A percentile compares a stretch with the other conserved stretches of the same genome.
Evolutionary conservation across 2,888 invertebrate species (phyloP).

Genomic region (Piscicola geometra): DNA sequence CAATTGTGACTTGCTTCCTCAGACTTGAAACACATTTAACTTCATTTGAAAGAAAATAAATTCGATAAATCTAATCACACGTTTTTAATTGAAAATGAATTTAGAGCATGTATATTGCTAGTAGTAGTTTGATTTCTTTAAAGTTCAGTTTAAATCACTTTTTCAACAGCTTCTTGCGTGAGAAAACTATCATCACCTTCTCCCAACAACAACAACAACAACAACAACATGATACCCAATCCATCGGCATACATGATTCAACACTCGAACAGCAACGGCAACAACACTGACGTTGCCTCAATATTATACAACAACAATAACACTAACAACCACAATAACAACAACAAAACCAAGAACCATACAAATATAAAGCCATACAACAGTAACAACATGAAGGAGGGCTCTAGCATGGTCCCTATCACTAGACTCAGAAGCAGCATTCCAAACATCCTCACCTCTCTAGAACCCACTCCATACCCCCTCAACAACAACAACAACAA

Average conservation of each 20-base stretch:
- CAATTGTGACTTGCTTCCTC: too few species aligned
- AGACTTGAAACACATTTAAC: too few species aligned
- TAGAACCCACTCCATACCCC: background rate
- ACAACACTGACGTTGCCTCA: background rate
- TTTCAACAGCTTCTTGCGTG: too few species aligned
- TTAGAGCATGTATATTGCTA: too few species aligned
- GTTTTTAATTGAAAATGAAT: too few species aligned
- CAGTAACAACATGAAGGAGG: background rate
- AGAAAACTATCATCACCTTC: too few species aligned
- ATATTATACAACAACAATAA: conserved; percentile 3
- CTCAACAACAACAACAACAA: background rate
- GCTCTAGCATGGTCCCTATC: background rate
- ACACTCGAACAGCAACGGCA: conserved; percentile 9
- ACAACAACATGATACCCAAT: conserved; percentile 14
- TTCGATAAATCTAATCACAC: too few species aligned
- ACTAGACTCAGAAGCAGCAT: background rate
- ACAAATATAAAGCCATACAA: background rate
- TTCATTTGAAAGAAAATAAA: too few species aligned
- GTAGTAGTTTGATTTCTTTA: too few species aligned
- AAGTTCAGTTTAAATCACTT: too few species aligned
- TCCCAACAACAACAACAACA: too few species aligned
- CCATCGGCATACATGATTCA: conserved; percentile 33
- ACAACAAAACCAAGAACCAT: background rate
- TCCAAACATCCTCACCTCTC: conserved; percentile 8
- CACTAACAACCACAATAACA: conserved; percentile 9